Evolutionary conservation across 2,888 invertebrate genomes (phyloP).

Genomic region (Drosophila lacicola): DNA sequence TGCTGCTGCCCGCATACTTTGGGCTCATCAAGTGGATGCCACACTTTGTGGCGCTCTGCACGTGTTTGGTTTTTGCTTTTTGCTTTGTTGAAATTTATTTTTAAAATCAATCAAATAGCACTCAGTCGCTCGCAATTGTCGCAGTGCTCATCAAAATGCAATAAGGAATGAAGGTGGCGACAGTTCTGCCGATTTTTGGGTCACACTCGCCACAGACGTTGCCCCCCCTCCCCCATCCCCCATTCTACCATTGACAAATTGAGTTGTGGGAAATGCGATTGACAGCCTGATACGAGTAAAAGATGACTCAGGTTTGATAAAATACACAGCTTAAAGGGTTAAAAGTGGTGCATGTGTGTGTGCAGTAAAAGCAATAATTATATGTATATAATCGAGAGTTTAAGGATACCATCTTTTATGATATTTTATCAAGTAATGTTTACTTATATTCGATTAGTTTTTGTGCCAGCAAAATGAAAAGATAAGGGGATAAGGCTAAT

Average conservation of each 20-base stretch:
- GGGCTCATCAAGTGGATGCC: slow-evolving; percentile 36
- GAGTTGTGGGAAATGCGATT: slow-evolving; percentile 35
- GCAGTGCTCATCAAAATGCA: slow-evolving; percentile 55
- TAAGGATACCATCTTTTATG: not conserved
- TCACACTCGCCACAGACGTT: slow-evolving; percentile 43
- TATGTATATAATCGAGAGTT: not conserved
- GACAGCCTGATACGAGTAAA: slow-evolving; percentile 29
- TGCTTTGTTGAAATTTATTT: slow-evolving; percentile 54
- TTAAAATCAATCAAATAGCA: slow-evolving; percentile 72
- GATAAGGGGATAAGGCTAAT: no score
- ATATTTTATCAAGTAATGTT: not conserved
- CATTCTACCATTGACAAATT: slow-evolving; percentile 39
- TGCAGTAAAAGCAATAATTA: no score
- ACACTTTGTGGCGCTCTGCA: slow-evolving; percentile 33
- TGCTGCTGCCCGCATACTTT: slow-evolving; percentile 26
- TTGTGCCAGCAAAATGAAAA: no score
- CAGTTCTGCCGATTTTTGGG: slow-evolving; percentile 47
- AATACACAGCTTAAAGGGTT: not conserved
- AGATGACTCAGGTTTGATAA: slow-evolving; percentile 15
- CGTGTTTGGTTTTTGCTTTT: slow-evolving; percentile 34
- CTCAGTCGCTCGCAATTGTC: slow-evolving; percentile 34
- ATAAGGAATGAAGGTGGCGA: slow-evolving; percentile 53
- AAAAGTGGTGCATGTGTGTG: not conserved
- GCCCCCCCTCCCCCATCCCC: not conserved
- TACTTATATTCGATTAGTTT: no score